Conservation (phyloP, 1,140 invertebrate species). For the Nomia melanderi region DNA sequence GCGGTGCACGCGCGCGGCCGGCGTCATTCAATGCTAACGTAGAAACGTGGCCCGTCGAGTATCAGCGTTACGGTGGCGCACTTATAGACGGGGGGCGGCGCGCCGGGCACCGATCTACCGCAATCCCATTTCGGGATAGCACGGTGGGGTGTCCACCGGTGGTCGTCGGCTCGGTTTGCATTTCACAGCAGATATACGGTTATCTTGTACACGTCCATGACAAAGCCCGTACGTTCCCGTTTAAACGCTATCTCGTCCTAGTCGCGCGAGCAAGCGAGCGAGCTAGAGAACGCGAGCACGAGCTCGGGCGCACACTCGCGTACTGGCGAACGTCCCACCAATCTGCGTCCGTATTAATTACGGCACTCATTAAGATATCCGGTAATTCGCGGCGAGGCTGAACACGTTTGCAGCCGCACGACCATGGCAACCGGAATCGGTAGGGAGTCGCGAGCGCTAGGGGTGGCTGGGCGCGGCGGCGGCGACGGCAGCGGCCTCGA, state of each 20-base stretch:
- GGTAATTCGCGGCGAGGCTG: constrained; percentile 67
- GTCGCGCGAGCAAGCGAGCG: too few species aligned
- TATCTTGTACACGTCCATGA: constrained; percentile 75
- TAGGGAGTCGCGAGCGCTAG: too few species aligned
- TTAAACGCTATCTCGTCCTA: constrained; percentile 72
- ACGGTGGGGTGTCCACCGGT: constrained; percentile 51
- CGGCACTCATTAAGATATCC: constrained; percentile 81
- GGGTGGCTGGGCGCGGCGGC: neutral
- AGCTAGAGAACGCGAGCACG: too few species aligned
- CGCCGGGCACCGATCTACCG: constrained; percentile 57
- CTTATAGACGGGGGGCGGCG: constrained; percentile 5
- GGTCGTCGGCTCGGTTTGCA: constrained; percentile 72
- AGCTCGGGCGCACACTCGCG: too few species aligned
- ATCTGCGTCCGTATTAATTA: constrained; percentile 80
- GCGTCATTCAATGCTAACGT: constrained; percentile 16
- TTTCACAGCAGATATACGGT: constrained; percentile 75
- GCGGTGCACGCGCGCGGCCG: neutral
- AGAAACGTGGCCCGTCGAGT: constrained; percentile 30
- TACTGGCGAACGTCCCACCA: constrained; percentile 70
- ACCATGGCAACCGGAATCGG: constrained; percentile 42
- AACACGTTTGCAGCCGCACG: constrained; percentile 49
- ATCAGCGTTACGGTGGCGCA: constrained; percentile 6
- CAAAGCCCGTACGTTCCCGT: constrained; percentile 75
- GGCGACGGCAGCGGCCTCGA: neutral
- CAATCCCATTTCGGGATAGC: constrained; percentile 60